Conservation (phyloP, 2,888 invertebrate genomes). For the Neoitamus cyanurus region DNA sequence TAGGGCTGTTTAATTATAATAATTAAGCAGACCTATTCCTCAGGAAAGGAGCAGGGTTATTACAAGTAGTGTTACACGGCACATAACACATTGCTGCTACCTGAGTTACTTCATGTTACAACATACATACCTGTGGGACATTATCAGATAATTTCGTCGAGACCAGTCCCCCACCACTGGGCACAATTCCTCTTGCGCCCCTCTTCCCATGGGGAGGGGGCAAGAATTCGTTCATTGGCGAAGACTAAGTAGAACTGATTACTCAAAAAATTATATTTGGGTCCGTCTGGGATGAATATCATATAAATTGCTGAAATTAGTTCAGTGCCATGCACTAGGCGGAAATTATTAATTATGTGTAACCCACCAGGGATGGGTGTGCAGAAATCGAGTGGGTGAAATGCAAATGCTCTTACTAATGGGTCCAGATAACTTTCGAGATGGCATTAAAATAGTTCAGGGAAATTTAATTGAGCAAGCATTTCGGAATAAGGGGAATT, state of each 20-base stretch:
- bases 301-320: neutral
- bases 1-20: slow-evolving; percentile 38
- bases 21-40: slow-evolving; percentile 36
- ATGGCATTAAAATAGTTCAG: neutral
- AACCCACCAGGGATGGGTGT: neutral
- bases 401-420: neutral
- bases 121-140: neutral
- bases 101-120: neutral
- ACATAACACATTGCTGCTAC: neutral
- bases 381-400: neutral
- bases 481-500: neutral
- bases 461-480: neutral
- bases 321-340: neutral
- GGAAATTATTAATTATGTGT: neutral
- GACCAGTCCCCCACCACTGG: neutral
- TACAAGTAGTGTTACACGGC: neutral
- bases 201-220: neutral
- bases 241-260: neutral
- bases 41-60: slow-evolving; percentile 1
- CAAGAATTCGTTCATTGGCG: neutral
- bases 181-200: neutral
- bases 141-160: neutral
- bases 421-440: neutral
- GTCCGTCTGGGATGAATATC: neutral
- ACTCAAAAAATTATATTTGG: neutral